These are phyloP conservation scores for Puntigrus tetrazona DNA, from an alignment of 2,113 vertebrate species.

Conservation along the genomic window DNA sequence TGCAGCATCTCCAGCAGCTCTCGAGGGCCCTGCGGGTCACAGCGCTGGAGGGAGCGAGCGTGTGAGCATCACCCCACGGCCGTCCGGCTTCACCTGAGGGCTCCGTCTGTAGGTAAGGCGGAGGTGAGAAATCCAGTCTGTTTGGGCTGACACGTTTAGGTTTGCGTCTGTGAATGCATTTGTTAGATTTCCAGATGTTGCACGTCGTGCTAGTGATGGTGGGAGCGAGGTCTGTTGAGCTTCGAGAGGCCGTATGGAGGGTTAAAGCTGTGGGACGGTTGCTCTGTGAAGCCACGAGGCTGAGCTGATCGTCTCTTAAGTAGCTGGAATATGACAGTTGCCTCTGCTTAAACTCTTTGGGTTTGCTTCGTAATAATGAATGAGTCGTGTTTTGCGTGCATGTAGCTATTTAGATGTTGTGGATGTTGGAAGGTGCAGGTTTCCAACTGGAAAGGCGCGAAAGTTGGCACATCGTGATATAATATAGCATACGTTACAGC, in stretches of 20 bases:
- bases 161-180: neutral
- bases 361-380: neutral
- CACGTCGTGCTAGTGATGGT: slow-evolving; percentile 53
- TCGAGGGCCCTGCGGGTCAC: slow-evolving; percentile 41
- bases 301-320: slow-evolving; percentile 59
- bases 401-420: neutral
- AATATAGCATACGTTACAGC: neutral
- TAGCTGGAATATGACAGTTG: slow-evolving; percentile 51
- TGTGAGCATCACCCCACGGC: slow-evolving; percentile 32
- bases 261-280: slow-evolving; percentile 48
- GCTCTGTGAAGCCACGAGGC: slow-evolving; percentile 52
- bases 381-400: neutral
- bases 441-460: slow-evolving; percentile 14
- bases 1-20: slow-evolving; percentile 50
- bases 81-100: no score
- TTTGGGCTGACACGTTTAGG: neutral
- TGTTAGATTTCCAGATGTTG: slow-evolving; percentile 46
- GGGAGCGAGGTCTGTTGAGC: neutral
- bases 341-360: neutral
- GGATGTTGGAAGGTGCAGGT: neutral
- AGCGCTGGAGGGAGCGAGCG: slow-evolving; percentile 22
- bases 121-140: neutral
- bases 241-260: neutral
- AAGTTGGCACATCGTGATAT: neutral
- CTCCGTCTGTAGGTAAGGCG: slow-evolving; percentile 9